phyloP scores from a whole-genome alignment of 2,113 vertebrate species.

The Mixornis gularis region DNA sequence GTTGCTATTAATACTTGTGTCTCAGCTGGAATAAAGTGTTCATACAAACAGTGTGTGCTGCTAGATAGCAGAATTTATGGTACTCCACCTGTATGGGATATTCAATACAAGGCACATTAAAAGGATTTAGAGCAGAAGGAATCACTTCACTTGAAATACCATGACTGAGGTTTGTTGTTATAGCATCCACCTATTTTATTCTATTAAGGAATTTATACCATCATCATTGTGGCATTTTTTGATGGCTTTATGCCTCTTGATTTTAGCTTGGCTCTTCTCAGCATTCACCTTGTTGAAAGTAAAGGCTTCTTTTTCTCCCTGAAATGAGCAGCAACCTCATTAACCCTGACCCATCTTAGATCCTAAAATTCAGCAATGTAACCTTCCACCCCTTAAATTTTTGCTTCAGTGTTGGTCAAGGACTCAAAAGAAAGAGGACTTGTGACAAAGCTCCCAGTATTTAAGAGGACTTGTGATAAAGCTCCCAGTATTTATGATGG shows the following conservation, averaged over 20 bases:
- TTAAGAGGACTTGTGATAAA: not conserved
- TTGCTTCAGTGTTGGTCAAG: not conserved
- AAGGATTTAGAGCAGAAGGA: slow-evolving; percentile 49
- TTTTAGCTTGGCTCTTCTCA: not conserved
- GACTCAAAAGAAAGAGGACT: not conserved
- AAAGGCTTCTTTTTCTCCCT: not conserved
- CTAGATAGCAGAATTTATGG: slow-evolving; percentile 55
- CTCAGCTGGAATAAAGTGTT: slow-evolving; percentile 49
- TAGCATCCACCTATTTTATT: slow-evolving; percentile 27
- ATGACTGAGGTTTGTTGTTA: not conserved
- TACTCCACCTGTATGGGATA: slow-evolving; percentile 40
- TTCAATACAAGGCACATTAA: slow-evolving; percentile 51
- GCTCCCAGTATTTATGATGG: not conserved
- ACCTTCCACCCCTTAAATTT: not conserved
- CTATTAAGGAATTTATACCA: slow-evolving; percentile 35
- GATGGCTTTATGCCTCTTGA: not conserved
- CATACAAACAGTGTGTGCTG: slow-evolving; percentile 13
- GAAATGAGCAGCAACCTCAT: not conserved
- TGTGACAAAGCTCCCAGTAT: not conserved
- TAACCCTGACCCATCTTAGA: not conserved
- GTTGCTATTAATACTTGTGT: slow-evolving; percentile 47
- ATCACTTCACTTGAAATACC: slow-evolving; percentile 47
- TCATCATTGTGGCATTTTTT: not conserved
- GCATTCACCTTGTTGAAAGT: not conserved
- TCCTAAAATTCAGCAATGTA: not conserved